These are phyloP conservation scores for Cephus cinctus DNA, from an alignment of 1,140 invertebrate species.

Conservation along the genomic window DNA sequence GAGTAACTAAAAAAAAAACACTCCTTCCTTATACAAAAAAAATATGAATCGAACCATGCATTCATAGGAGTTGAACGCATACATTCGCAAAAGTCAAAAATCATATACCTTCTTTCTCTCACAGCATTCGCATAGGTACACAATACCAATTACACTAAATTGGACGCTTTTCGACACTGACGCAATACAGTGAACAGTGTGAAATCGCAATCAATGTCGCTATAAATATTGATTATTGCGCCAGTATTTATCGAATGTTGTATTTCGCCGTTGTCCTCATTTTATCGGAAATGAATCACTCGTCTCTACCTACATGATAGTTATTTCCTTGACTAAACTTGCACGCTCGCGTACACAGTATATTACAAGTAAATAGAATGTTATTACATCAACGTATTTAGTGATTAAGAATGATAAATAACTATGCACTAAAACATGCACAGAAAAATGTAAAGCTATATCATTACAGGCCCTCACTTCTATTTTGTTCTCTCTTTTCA, in stretches of 20 bases:
- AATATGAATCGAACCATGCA: constrained; percentile 24
- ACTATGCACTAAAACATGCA: constrained; percentile 59
- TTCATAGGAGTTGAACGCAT: constrained; percentile 15
- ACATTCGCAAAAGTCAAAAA: constrained; percentile 17
- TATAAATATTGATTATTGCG: constrained; percentile 19
- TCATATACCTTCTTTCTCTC: constrained; percentile 10
- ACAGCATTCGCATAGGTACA: constrained; percentile 14
- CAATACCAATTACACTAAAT: constrained; percentile 17
- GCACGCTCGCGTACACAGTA: constrained; percentile 19
- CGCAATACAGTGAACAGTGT: too few relatives aligned
- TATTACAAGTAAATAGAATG: constrained; percentile 19
- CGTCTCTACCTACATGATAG: too few relatives aligned
- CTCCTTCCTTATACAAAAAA: constrained; percentile 29
- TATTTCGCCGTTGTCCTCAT: background rate
- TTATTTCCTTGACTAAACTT: too few relatives aligned
- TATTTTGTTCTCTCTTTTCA: constrained; percentile 2
- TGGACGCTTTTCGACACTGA: constrained; percentile 14
- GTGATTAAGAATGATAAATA: constrained; percentile 38
- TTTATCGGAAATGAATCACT: constrained; percentile 26
- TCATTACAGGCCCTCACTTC: constrained; percentile 8
- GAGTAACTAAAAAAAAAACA: constrained; percentile 23
- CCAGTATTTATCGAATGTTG: constrained; percentile 8
- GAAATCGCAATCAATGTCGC: background rate
- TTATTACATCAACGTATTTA: constrained; percentile 31
- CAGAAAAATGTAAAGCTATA: constrained; percentile 43